These are phyloP conservation scores for Lepas anatifera DNA, from an alignment of 2,888 invertebrate species.

Conservation along the genomic window DNA sequence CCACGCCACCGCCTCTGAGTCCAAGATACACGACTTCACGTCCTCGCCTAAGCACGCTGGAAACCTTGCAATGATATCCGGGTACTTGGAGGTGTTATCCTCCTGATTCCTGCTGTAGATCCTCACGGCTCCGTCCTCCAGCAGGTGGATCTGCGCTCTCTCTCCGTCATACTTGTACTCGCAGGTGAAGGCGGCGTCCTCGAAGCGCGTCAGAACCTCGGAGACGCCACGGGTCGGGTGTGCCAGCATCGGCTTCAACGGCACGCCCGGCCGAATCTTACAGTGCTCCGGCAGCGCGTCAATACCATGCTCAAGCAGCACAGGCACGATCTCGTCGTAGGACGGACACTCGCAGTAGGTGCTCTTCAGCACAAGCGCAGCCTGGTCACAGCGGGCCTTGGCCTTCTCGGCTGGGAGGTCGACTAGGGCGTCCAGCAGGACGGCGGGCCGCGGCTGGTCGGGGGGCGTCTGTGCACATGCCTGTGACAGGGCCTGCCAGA, in stretches of 20 bases:
- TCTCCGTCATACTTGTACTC: constrained; percentile 99
- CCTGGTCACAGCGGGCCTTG: constrained; percentile 61
- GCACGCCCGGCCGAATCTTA: constrained; percentile 78
- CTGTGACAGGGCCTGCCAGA: constrained; percentile 65
- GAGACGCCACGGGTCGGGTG: constrained; percentile 81
- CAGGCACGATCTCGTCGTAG: constrained; percentile 71
- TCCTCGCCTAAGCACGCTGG: constrained; percentile 26
- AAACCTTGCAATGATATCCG: constrained; percentile 72
- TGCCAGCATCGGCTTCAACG: constrained; percentile 96
- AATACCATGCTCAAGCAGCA: constrained; percentile 62
- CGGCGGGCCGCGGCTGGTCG: constrained; percentile 47
- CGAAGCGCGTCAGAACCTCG: constrained; percentile 75
- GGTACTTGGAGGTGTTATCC: constrained; percentile 87
- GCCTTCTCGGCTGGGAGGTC: constrained; percentile 51
- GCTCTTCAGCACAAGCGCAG: constrained; percentile 68
- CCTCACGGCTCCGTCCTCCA: constrained; percentile 52
- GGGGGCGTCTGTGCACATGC: constrained; percentile 73
- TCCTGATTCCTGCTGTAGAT: constrained; percentile 95
- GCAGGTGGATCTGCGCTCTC: constrained; percentile 79
- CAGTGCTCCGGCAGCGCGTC: constrained; percentile 61
- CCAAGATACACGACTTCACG: constrained; percentile 67
- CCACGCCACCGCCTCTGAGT: constrained; percentile 96
- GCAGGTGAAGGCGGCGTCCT: constrained; percentile 80
- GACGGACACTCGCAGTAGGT: constrained; percentile 95
- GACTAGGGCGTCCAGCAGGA: constrained; percentile 49